Conservation (phyloP, 2,888 invertebrate genomes). For the Torymus aiolomorphi region DNA sequence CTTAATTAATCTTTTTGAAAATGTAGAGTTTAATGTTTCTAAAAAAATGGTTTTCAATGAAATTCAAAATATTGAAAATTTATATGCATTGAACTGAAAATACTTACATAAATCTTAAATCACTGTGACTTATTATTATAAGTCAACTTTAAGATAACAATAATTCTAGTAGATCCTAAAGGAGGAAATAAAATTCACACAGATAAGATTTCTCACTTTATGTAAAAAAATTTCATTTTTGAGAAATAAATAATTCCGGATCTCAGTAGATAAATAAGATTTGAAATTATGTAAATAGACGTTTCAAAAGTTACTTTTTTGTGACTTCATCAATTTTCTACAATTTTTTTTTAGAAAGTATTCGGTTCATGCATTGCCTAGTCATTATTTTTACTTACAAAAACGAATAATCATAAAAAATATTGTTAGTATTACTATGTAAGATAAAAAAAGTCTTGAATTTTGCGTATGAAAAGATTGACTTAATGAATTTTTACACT, state of each 20-base stretch:
- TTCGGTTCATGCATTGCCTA: constrained; percentile 22
- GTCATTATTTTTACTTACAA: constrained; percentile 38
- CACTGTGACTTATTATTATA: constrained; percentile 5
- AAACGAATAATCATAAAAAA: constrained; percentile 20
- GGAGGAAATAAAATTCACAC: constrained; percentile 18
- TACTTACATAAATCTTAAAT: neutral
- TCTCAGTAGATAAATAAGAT: constrained; percentile 21
- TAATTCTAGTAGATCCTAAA: constrained; percentile 10
- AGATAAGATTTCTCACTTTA: neutral
- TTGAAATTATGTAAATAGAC: constrained; percentile 52
- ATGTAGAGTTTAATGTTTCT: constrained; percentile 16
- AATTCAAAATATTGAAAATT: constrained; percentile 6
- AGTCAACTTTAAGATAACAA: constrained; percentile 10
- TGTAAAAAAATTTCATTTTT: constrained; percentile 9
- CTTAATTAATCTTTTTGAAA: constrained; percentile 10
- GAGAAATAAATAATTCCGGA: constrained; percentile 8
- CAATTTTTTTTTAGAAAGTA: constrained; percentile 3
- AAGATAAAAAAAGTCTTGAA: constrained; percentile 31
- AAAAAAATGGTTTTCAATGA: constrained; percentile 11
- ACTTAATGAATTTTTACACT: constrained; percentile 8
- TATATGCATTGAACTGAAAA: neutral
- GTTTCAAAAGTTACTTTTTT: constrained; percentile 29
- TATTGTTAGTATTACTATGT: constrained; percentile 22
- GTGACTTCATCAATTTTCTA: constrained; percentile 18
- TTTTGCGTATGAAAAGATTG: constrained; percentile 4